Conservation (phyloP, 1,140 invertebrate genomes). For the Doryteuthis pealeii region DNA sequence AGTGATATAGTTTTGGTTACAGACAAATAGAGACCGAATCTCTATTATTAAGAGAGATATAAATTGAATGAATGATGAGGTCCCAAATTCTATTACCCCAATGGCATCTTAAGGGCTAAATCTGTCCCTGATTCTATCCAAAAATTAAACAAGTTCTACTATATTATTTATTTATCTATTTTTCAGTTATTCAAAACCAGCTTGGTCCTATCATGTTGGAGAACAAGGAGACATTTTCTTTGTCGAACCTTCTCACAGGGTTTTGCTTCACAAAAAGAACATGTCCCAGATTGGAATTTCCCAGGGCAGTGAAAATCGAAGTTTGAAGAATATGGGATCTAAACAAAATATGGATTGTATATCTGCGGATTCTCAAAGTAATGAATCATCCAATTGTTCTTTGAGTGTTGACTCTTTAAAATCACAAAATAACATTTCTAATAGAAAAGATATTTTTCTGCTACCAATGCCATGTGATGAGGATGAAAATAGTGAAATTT, state of each 20-base stretch:
- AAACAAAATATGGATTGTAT: too few species aligned
- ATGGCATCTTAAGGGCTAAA: too few species aligned
- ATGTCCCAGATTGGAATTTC: background rate
- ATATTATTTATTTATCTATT: too few species aligned
- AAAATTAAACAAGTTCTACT: too few species aligned
- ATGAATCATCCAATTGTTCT: background rate
- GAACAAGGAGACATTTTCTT: slow-evolving; percentile 1
- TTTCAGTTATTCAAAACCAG: background rate
- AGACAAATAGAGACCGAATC: too few species aligned
- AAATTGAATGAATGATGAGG: too few species aligned
- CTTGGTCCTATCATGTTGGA: slow-evolving; percentile 2
- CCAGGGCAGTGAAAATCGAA: background rate
- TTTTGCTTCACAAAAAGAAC: background rate
- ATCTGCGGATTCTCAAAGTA: background rate
- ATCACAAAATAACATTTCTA: background rate
- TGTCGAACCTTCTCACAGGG: background rate
- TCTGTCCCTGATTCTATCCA: too few species aligned
- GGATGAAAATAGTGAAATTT: background rate
- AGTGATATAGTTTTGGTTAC: too few species aligned
- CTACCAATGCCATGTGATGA: background rate
- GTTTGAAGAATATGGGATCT: background rate
- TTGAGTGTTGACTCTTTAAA: background rate
- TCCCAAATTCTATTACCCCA: too few species aligned
- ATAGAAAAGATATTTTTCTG: background rate
- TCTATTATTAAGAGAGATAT: too few species aligned